These are phyloP conservation scores for Butorides virescens DNA, from an alignment of 2,113 vertebrate genomes.

Conservation along the genomic window DNA sequence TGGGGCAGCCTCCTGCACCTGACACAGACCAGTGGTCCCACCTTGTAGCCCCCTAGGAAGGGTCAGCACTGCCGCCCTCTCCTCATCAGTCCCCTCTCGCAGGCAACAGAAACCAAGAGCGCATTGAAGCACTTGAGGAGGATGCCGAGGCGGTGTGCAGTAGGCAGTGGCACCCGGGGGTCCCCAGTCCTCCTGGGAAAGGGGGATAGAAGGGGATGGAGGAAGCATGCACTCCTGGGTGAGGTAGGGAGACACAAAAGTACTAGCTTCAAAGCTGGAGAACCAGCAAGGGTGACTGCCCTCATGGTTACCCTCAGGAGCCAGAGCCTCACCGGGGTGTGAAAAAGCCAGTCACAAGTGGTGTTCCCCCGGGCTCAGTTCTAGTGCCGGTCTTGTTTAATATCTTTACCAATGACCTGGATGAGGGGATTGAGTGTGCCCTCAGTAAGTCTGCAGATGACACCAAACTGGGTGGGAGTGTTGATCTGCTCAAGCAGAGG, in stretches of 20 bases:
- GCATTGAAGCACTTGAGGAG: background rate
- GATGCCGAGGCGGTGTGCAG: rapidly evolving
- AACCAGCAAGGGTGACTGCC: background rate
- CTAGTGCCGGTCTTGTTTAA: no score
- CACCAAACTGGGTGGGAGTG: no score
- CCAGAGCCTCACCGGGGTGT: rapidly evolving
- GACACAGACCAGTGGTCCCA: background rate
- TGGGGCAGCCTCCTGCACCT: background rate
- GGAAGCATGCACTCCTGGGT: background rate
- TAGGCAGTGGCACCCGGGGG: rapidly evolving
- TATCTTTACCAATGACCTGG: no score
- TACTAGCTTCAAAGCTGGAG: background rate
- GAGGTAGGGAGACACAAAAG: background rate
- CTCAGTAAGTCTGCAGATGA: no score
- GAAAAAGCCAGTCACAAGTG: background rate
- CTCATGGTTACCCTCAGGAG: background rate
- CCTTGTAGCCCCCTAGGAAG: background rate
- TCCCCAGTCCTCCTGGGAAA: background rate
- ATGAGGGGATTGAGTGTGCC: no score
- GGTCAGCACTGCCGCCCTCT: background rate
- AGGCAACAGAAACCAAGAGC: background rate
- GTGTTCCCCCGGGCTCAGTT: no score
- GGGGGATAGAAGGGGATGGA: background rate
- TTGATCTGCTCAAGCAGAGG: no score
- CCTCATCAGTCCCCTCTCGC: background rate